Evolutionary conservation across 2,888 invertebrate genomes (phyloP).

Genomic region (Archips crataeganus): DNA sequence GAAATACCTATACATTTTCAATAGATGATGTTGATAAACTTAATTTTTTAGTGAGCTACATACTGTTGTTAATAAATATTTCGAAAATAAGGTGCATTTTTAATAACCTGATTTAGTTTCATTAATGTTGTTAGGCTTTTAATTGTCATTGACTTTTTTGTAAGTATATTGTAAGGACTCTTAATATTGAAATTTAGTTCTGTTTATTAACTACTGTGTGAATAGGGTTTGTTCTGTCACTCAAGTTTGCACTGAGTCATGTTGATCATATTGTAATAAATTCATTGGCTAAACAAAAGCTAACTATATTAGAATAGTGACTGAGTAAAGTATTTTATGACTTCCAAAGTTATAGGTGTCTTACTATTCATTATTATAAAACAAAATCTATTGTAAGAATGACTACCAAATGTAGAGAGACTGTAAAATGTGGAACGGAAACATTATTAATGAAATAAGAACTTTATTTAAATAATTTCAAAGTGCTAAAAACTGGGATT

Average conservation of each 20-base stretch:
- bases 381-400: too few relatives aligned
- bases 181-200: slow-evolving; percentile 40
- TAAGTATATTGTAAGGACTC: slow-evolving; percentile 51
- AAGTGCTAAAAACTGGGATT: too few relatives aligned
- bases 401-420: too few relatives aligned
- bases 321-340: neutral
- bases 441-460: too few relatives aligned
- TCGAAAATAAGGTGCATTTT: slow-evolving; percentile 63
- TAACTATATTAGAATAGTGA: slow-evolving; percentile 20
- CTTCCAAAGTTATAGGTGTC: too few relatives aligned
- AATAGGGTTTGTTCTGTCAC: slow-evolving; percentile 61
- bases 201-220: slow-evolving; percentile 47
- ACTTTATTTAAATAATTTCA: too few relatives aligned
- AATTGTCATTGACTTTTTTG: slow-evolving; percentile 45
- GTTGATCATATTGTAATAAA: slow-evolving; percentile 61
- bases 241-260: slow-evolving; percentile 47
- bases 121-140: slow-evolving; percentile 42
- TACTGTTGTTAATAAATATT: slow-evolving; percentile 57
- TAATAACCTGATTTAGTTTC: slow-evolving; percentile 53
- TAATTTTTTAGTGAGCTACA: slow-evolving; percentile 20
- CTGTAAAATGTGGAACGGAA: too few relatives aligned
- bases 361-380: too few relatives aligned
- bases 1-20: slow-evolving; percentile 20
- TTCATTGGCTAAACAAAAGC: slow-evolving; percentile 48
- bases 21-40: slow-evolving; percentile 19